phyloP scores from a whole-genome alignment of 1,140 invertebrate genomes.

The Reticulitermes speratus region DNA sequence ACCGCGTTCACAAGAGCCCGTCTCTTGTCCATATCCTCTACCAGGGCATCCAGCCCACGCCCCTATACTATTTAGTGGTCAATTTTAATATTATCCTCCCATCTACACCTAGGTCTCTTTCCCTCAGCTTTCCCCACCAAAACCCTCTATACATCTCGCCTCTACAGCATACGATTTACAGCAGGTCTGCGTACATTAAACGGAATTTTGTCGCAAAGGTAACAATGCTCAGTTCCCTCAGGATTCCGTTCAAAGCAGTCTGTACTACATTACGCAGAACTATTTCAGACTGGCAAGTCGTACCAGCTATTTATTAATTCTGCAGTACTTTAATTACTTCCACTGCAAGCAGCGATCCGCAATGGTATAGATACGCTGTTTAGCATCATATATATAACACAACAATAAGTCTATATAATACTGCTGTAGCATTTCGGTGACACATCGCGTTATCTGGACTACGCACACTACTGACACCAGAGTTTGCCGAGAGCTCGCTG shows the following conservation, averaged over 20 bases:
- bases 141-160: no score
- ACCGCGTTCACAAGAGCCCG: no score
- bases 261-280: neutral
- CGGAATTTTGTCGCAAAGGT: no score
- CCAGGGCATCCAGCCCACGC: no score
- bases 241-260: neutral
- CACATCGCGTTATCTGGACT: neutral
- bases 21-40: no score
- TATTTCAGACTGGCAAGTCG: neutral
- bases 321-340: neutral
- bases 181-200: no score
- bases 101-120: no score
- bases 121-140: no score
- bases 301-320: neutral
- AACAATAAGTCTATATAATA: neutral
- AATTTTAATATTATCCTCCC: no score
- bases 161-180: no score
- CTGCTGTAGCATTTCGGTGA: neutral
- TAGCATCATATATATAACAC: neutral
- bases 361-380: neutral
- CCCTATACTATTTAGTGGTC: no score
- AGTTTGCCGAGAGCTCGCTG: neutral
- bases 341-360: neutral
- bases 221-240: neutral
- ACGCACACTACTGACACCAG: neutral